Percentiles rank a stretch among this genome's conserved stretches.
Evolutionary conservation across 2,113 vertebrate genomes (phyloP).

Genomic region (Loxodonta africana): DNA sequence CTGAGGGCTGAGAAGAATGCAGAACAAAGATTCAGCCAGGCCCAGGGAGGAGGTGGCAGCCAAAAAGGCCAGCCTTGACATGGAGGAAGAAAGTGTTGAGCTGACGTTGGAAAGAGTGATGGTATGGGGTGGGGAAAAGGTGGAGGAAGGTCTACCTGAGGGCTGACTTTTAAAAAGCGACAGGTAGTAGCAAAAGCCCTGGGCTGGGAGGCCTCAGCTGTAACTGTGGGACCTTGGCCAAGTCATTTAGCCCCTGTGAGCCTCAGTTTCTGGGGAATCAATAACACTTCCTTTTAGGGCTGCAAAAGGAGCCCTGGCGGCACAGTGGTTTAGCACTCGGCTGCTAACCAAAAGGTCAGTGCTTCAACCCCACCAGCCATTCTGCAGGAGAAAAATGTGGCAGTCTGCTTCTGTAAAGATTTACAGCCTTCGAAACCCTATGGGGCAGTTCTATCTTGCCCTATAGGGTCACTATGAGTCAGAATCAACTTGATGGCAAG

Average conservation of each 20-base stretch:
- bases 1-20: neutral
- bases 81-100: too few relatives aligned
- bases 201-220: neutral
- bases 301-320: neutral
- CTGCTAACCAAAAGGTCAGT: neutral
- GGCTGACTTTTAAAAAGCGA: neutral
- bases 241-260: neutral
- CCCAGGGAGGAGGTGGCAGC: rapidly evolving
- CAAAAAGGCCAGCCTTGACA: neutral
- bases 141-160: neutral
- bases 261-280: neutral
- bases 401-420: neutral
- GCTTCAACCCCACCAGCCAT: neutral
- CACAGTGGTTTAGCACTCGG: neutral
- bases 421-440: neutral
- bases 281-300: neutral
- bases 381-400: neutral
- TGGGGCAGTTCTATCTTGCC: neutral
- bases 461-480: neutral
- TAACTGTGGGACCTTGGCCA: neutral
- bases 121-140: rapidly evolving
- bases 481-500: neutral
- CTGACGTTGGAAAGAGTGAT: neutral
- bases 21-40: neutral
- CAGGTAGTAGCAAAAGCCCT: neutral